phyloP scores from a whole-genome alignment of 2,797 vertebrate genomes.

The Monodelphis domestica region DNA sequence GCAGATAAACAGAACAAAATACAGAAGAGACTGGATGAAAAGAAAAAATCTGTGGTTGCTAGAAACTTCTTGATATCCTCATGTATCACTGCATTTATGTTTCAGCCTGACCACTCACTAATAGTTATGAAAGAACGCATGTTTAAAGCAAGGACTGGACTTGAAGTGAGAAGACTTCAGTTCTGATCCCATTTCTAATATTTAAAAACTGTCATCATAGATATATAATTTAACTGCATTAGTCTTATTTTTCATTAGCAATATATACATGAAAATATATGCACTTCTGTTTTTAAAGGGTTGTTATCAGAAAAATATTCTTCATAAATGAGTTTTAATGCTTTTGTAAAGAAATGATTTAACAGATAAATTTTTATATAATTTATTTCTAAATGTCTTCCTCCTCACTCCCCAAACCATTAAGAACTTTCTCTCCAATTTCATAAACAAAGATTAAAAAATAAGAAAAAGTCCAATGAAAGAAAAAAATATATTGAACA shows the following conservation, averaged over 20 bases:
- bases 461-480: neutral
- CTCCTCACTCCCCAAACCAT: neutral
- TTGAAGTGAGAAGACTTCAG: neutral
- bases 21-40: neutral
- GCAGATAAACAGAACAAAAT: neutral
- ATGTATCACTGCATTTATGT: neutral
- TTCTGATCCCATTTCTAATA: neutral
- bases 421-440: neutral
- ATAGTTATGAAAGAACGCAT: neutral
- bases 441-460: neutral
- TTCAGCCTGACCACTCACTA: neutral
- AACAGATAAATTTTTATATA: neutral
- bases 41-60: neutral
- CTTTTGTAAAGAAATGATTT: neutral
- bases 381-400: neutral
- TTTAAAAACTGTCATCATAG: neutral
- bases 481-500: neutral
- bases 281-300: neutral
- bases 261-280: neutral
- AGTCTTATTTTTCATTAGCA: neutral
- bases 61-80: neutral
- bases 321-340: neutral
- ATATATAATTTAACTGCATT: neutral
- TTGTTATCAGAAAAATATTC: neutral
- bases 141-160: neutral